Percentiles rank a stretch among this genome's conserved stretches.
These are phyloP conservation scores for Myiagra hebetior DNA, from an alignment of 2,113 vertebrate genomes.

Conservation along the genomic window DNA sequence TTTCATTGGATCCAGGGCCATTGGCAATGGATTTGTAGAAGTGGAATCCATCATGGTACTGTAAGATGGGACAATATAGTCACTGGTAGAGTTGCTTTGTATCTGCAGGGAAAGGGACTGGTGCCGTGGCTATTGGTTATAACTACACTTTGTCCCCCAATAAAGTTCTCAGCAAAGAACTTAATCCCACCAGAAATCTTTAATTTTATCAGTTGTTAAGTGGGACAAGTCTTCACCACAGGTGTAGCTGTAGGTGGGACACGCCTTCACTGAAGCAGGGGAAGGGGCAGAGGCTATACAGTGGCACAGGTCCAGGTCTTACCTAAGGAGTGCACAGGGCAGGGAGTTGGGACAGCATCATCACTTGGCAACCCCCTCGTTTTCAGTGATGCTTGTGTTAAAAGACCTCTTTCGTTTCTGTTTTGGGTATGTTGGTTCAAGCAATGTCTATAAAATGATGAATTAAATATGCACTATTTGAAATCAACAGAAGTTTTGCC, in stretches of 20 bases:
- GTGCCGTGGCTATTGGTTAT: not conserved
- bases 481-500: not conserved
- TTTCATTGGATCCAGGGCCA: not conserved
- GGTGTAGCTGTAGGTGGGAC: not conserved
- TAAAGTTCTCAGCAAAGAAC: not conserved
- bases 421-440: not conserved
- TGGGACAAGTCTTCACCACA: not conserved
- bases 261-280: not conserved
- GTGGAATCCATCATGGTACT: not conserved
- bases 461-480: not conserved
- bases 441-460: not conserved
- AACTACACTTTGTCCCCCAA: not conserved
- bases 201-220: not conserved
- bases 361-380: not conserved
- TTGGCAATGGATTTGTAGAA: not conserved
- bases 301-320: not conserved
- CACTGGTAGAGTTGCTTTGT: not conserved
- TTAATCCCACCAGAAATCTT: not conserved
- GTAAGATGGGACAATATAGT: not conserved
- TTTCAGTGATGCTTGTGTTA: not conserved
- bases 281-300: not conserved
- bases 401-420: not conserved
- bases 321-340: not conserved
- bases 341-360: not conserved
- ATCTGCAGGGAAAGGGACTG: not conserved